A percentile compares a stretch with the other conserved stretches of the same genome.
These are phyloP conservation scores for Chinchilla lanigera DNA, from an alignment of 2,113 vertebrate species.

Conservation along the genomic window DNA sequence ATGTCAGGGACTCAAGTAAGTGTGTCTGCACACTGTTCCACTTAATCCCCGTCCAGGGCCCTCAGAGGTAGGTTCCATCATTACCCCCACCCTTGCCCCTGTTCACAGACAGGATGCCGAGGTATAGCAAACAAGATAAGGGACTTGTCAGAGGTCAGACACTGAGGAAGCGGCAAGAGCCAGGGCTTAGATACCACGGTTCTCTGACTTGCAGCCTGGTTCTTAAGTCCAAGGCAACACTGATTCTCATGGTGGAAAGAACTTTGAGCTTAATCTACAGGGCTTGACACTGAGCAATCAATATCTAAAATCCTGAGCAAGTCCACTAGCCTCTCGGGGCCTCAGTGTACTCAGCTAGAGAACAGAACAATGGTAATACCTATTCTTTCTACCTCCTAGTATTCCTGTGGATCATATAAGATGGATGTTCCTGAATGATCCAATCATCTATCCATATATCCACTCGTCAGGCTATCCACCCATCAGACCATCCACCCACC, in stretches of 20 bases:
- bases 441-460: not conserved
- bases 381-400: not conserved
- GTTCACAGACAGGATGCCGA: conserved; percentile 1
- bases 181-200: not conserved
- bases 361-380: not conserved
- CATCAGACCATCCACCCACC: not conserved
- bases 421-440: not conserved
- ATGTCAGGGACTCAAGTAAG: too few relatives aligned
- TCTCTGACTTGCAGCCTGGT: not conserved
- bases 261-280: not conserved
- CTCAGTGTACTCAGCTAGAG: not conserved
- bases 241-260: not conserved
- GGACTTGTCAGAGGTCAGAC: not conserved
- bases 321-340: not conserved
- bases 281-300: not conserved
- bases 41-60: not conserved
- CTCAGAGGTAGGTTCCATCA: not conserved
- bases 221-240: not conserved
- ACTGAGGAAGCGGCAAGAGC: not conserved
- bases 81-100: not conserved
- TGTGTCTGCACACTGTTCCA: not conserved
- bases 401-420: not conserved
- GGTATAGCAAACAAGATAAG: not conserved
- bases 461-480: not conserved
- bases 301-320: conserved; percentile 2